A percentile compares a stretch with the other conserved stretches of the same genome.
phyloP scores from a whole-genome alignment of 64 coral and sea anemone species.

The Montipora foliosa region DNA sequence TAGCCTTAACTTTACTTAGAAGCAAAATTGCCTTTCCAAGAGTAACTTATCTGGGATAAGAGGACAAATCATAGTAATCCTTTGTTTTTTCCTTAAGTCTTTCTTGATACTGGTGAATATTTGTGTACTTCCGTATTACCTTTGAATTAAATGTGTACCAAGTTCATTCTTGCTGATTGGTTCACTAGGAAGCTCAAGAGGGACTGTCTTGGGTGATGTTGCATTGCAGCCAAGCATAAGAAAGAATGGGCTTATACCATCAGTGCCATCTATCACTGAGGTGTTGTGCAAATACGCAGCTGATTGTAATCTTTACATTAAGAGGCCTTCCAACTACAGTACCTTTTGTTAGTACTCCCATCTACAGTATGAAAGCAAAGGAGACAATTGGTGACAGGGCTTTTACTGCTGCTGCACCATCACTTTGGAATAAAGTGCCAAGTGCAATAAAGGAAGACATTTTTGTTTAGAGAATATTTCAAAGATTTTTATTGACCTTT shows the following conservation, averaged over 20 bases:
- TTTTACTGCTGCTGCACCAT: no score
- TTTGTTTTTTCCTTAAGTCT: background rate
- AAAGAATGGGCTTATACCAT: background rate
- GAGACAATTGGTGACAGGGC: no score
- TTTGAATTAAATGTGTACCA: constrained; percentile 1
- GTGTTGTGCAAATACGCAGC: background rate
- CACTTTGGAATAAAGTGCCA: no score
- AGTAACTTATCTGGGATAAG: background rate
- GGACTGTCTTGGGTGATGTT: no score
- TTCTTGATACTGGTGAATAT: background rate
- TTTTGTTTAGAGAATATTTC: no score
- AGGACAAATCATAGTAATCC: background rate
- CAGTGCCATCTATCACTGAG: background rate
- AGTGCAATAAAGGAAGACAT: no score
- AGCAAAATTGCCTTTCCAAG: background rate
- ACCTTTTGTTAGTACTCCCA: no score
- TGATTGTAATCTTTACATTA: background rate
- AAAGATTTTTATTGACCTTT: no score
- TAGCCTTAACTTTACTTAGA: no score
- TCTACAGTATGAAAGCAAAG: no score
- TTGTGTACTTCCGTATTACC: background rate
- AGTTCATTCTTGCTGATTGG: background rate
- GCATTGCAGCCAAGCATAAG: background rate
- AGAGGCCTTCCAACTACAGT: no score
- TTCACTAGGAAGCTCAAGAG: background rate